Base-by-base conservation (phyloP, 2,888 invertebrate species). In the Argyresthia goedartella region DNA sequence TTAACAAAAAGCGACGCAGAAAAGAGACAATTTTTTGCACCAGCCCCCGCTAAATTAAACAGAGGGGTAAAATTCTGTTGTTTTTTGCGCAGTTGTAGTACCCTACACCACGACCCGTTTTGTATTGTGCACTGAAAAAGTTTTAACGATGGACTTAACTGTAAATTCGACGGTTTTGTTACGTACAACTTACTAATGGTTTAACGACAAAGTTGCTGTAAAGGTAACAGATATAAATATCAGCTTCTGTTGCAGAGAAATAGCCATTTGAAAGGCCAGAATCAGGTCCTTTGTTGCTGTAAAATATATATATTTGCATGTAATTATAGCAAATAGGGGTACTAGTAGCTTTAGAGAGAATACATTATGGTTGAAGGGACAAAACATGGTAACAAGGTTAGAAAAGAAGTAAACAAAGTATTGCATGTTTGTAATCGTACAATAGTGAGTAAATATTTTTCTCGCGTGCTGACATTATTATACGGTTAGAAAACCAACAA, bases 31-130 rank as follows among this genome's bases (percentile, higher is more conserved):
- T 74, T 84, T 82, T 81, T 84, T 82, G 81, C 70, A 69, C 75
- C 76, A 73, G 66, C 75, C 75, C 73, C 71, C 74, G 81, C 81
- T 78, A 85, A 85, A 84, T 85, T 82, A 82, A 82, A 84, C 81
- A 79, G 73, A 73, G 74, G 69, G 73, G 77, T 73, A 71, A 78
- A 78, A 80, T 80, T 76, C 69, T 76, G 77, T 69, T 61, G 65
- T 73, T 75, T 68, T 67, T 66, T 63, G 35, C 33, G 13, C 34
- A 25, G 33, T 8, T 25, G 25, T 25, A 25, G 25, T 25, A 25
- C 25, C 2, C 25, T 25, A 25, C 14, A 36, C 13, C 48, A 36
- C 16, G 8, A 14, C 11, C 36, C 35, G 25, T 35, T 13, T 39
- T 35, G 34, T 33, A 11, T 9, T 25, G 25, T 34, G 8, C 34